phyloP scores from a whole-genome alignment of 2,888 invertebrate species.

The Ctena decussata region DNA sequence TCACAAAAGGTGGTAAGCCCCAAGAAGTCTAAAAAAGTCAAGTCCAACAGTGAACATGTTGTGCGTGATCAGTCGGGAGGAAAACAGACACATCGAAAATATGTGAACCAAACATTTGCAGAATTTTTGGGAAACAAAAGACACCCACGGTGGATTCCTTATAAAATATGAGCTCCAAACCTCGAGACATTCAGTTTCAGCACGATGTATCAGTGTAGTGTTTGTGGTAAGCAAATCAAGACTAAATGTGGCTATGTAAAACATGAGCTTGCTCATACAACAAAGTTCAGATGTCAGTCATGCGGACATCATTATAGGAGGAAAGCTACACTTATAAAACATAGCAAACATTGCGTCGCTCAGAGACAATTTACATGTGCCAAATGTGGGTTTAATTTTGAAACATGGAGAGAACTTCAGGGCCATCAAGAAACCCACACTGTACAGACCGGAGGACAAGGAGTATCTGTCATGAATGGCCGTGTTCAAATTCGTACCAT shows the following conservation, averaged over 20 bases:
- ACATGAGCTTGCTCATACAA: slow-evolving; percentile 1
- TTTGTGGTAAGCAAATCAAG: slow-evolving; percentile 3
- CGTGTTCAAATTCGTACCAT: background rate
- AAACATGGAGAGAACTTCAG: background rate
- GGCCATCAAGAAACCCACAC: background rate
- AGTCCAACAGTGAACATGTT: background rate
- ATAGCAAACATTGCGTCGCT: background rate
- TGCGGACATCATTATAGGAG: background rate
- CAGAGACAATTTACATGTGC: background rate
- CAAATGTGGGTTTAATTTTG: background rate
- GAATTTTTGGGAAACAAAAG: slow-evolving; percentile 8
- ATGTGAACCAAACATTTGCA: background rate
- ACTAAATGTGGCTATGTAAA: background rate
- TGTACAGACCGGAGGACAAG: slow-evolving; percentile 1
- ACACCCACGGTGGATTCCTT: background rate
- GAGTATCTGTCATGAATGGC: background rate
- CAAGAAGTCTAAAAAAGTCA: no score
- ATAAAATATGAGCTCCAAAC: background rate
- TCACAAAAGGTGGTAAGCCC: no score
- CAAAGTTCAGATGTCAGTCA: background rate
- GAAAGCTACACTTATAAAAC: background rate
- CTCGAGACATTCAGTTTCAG: background rate
- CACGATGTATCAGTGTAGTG: slow-evolving; percentile 11
- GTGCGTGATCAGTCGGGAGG: background rate
- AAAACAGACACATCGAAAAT: background rate